A percentile compares a stretch with the other conserved stretches of the same genome.
These are phyloP conservation scores for Corythornis leucogaster DNA, from an alignment of 2,797 vertebrate genomes.

Conservation along the genomic window DNA sequence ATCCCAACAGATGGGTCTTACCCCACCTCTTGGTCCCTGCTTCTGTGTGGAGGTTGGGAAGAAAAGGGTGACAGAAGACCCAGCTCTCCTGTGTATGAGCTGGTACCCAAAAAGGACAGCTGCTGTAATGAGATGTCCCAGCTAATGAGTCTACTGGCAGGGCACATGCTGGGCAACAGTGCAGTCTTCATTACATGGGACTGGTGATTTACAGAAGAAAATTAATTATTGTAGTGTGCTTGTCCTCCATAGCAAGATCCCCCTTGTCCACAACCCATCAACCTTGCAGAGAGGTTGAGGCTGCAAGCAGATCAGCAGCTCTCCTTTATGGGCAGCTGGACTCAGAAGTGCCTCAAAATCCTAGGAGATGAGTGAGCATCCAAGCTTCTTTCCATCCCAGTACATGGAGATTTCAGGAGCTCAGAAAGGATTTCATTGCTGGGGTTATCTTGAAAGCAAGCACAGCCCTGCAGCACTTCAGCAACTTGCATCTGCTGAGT, in stretches of 20 bases:
- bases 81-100: background rate
- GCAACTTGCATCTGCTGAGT: background rate
- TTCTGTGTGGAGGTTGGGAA: background rate
- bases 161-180: accelerated
- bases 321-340: background rate
- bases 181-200: background rate
- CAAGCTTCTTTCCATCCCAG: background rate
- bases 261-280: background rate
- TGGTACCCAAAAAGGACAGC: background rate
- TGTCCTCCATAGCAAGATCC: background rate
- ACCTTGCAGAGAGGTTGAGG: background rate
- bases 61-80: background rate
- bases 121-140: conserved; percentile 26
- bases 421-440: background rate
- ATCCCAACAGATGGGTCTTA: background rate
- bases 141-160: conserved; percentile 25
- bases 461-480: background rate
- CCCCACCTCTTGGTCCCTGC: background rate
- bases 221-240: background rate
- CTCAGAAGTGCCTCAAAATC: background rate
- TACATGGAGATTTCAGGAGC: background rate
- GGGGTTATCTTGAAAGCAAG: background rate
- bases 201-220: background rate
- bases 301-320: accelerated
- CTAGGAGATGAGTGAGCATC: background rate